phyloP scores from a whole-genome alignment of 2,888 invertebrate species.

The Cyclophora punctaria region DNA sequence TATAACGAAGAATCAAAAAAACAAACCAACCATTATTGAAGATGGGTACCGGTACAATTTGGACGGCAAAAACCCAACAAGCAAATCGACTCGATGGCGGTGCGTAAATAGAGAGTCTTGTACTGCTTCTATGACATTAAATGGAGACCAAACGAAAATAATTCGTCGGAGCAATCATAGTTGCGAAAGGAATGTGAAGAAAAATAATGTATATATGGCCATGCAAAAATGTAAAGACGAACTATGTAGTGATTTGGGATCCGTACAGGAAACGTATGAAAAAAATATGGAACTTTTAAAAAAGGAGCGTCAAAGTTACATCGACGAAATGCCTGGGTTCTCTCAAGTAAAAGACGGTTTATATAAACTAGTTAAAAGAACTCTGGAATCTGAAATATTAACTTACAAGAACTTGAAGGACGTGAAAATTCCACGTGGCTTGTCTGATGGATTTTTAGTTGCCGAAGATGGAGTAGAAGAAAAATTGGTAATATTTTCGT shows the following conservation, averaged over 20 bases:
- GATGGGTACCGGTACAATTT: too few species aligned
- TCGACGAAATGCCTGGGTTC: conserved; percentile 7
- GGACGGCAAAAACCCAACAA: too few species aligned
- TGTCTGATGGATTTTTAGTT: background rate
- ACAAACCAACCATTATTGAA: too few species aligned
- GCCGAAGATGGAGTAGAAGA: conserved; percentile 5
- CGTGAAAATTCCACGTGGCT: conserved; percentile 2
- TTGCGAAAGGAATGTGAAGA: conserved; percentile 1
- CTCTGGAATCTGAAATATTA: conserved; percentile 4
- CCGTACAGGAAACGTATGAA: background rate
- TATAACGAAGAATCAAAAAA: too few species aligned
- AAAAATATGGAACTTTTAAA: conserved; percentile 5
- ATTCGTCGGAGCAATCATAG: background rate
- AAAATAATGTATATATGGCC: conserved; percentile 3
- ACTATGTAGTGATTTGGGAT: too few species aligned
- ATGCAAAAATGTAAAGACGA: background rate
- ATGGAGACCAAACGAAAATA: too few species aligned
- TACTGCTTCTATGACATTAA: too few species aligned
- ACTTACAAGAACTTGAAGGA: conserved; percentile 2
- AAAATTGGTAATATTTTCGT: background rate
- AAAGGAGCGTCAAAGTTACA: conserved; percentile 5
- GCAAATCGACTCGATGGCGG: too few species aligned
- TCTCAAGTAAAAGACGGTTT: conserved; percentile 7
- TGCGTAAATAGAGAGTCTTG: too few species aligned
- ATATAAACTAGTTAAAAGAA: conserved; percentile 5